Evolutionary conservation across 1,140 invertebrate species (phyloP).

Genomic region (Phymorhynchus buccinoides): DNA sequence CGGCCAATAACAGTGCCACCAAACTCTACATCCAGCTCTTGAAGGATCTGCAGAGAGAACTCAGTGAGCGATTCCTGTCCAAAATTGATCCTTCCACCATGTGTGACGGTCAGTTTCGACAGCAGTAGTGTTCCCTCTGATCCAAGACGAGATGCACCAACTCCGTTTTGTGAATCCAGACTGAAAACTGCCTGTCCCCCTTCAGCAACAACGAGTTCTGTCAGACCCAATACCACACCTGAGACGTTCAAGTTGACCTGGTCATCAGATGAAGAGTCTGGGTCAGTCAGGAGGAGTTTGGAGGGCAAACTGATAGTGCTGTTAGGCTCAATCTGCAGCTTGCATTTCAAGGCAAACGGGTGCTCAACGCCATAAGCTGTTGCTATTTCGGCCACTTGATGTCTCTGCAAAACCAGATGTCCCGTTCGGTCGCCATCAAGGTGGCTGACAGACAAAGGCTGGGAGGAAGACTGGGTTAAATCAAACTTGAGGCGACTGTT

Average conservation of each 20-base stretch:
- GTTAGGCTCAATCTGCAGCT: conserved; percentile 49
- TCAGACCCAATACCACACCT: conserved; percentile 54
- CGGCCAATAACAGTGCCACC: conserved; percentile 52
- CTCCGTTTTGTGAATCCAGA: conserved; percentile 52
- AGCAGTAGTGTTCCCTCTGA: conserved; percentile 51
- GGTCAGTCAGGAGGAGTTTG: conserved; percentile 57
- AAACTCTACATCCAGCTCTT: conserved; percentile 56
- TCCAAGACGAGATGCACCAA: conserved; percentile 44
- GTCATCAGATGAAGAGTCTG: conserved; percentile 35
- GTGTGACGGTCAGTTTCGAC: conserved; percentile 56
- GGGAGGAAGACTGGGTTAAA: neutral
- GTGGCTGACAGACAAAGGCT: conserved; percentile 40
- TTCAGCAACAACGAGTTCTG: conserved; percentile 56
- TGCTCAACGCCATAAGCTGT: conserved; percentile 59
- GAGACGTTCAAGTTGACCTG: conserved; percentile 50
- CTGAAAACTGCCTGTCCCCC: conserved; percentile 53
- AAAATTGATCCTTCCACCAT: conserved; percentile 51
- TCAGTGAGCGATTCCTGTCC: conserved; percentile 45
- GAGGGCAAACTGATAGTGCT: conserved; percentile 52
- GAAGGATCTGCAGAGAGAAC: conserved; percentile 51
- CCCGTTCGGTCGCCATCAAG: conserved; percentile 61
- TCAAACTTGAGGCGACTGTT: conserved; percentile 48
- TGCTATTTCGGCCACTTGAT: conserved; percentile 54
- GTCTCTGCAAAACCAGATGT: conserved; percentile 42
- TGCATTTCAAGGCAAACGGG: conserved; percentile 58